Evolutionary conservation across 2,797 vertebrate genomes (phyloP).

Genomic region (Sebastes iracundus): DNA sequence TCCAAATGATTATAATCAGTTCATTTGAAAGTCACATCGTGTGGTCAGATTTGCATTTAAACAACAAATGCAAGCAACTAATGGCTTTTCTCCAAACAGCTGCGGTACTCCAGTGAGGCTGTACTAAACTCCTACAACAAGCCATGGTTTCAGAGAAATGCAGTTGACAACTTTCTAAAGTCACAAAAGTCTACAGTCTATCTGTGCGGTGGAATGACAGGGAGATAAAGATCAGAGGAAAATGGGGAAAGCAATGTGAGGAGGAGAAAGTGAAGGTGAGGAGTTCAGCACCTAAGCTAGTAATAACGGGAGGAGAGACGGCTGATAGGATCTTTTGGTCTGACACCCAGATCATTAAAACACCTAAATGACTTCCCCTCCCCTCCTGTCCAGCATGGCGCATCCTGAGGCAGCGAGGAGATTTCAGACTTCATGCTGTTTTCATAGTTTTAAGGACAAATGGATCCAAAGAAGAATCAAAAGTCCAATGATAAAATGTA

Average conservation of each 20-base stretch:
- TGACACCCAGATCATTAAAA: conserved; percentile 62
- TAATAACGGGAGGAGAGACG: conserved; percentile 46
- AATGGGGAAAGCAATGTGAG: conserved; percentile 6
- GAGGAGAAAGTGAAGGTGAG: conserved; percentile 45
- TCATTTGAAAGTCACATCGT: conserved; percentile 62
- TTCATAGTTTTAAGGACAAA: conserved; percentile 11
- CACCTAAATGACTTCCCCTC: conserved; percentile 39
- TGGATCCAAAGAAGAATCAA: background rate
- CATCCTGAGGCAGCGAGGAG: conserved; percentile 4
- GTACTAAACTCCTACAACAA: background rate
- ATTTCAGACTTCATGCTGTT: conserved; percentile 25
- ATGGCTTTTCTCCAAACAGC: conserved; percentile 49
- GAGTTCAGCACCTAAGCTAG: conserved; percentile 50
- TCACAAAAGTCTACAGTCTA: conserved; percentile 14
- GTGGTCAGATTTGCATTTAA: conserved; percentile 57
- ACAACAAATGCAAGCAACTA: conserved; percentile 40
- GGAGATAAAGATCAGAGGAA: conserved; percentile 61
- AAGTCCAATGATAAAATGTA: background rate
- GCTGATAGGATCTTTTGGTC: conserved; percentile 55
- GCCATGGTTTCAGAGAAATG: conserved; percentile 10
- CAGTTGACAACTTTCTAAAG: conserved; percentile 32
- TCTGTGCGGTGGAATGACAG: conserved; percentile 47
- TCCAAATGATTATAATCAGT: conserved; percentile 59
- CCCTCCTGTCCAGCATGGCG: conserved; percentile 10
- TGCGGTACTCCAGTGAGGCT: conserved; percentile 10